These are phyloP conservation scores for Drosophila murphyi DNA, from an alignment of 1,140 invertebrate species.

Conservation along the genomic window DNA sequence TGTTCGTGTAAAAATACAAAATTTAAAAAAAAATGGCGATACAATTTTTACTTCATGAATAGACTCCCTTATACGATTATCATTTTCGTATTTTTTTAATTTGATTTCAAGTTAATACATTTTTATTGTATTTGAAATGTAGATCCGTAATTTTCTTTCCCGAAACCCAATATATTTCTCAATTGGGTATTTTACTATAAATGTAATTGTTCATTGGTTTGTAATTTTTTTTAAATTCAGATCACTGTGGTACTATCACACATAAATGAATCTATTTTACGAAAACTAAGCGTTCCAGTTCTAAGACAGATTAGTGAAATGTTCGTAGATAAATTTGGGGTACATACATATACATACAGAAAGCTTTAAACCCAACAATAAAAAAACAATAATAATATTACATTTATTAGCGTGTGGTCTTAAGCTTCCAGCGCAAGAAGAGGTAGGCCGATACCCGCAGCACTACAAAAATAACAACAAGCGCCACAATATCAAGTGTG, in stretches of 20 bases:
- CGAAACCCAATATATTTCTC: conserved; percentile 2
- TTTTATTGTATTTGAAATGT: background rate
- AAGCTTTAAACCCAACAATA: conserved; percentile 70
- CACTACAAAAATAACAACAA: conserved; percentile 94
- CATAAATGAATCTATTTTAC: conserved; percentile 24
- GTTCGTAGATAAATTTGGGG: conserved; percentile 26
- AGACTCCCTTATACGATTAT: background rate
- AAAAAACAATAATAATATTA: background rate
- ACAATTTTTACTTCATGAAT: conserved; percentile 10
- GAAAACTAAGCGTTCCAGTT: conserved; percentile 13
- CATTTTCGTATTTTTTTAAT: conserved; percentile 16
- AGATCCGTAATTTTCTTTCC: background rate
- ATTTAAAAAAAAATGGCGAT: conserved; percentile 23
- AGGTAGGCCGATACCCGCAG: conserved; percentile 94
- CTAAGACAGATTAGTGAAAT: conserved; percentile 7
- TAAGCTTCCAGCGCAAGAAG: conserved; percentile 95
- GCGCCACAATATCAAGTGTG: conserved; percentile 91
- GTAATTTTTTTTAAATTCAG: conserved; percentile 15
- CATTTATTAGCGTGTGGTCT: conserved; percentile 88
- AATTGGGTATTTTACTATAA: conserved; percentile 2
- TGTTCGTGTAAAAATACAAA: conserved; percentile 29
- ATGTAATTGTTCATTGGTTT: conserved; percentile 17
- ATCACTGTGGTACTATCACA: conserved; percentile 31
- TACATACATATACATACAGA: conserved; percentile 43
- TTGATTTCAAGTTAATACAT: conserved; percentile 8